Base-by-base conservation (phyloP, 1,140 invertebrate genomes). In the Diplogasteroides magnus region DNA sequence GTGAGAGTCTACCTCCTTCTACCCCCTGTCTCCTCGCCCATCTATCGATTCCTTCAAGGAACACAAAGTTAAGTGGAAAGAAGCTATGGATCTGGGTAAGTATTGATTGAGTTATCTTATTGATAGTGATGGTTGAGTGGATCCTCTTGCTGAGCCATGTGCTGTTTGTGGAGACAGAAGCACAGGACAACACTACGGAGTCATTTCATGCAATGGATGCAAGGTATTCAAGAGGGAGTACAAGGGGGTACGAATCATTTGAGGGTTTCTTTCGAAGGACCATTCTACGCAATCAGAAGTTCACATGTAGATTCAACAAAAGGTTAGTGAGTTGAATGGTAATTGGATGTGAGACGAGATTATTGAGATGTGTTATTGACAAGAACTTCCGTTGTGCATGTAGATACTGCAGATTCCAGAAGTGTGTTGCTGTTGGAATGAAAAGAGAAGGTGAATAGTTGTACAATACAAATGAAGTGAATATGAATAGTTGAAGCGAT, bases 261-360 rank as follows among this genome's bases (percentile, higher is more conserved):
- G 60, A 96, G 83, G 93, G 93, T 93, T 96, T 96, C 85, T 96
- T 96, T 82, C 85, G 93, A 27, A 85, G 93, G 61, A 93, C 91
- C 59, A 92, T 98, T 0, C 86, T 95, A 31, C 97, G 98, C 83
- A 97, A 94, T 84, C 94, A 98, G 84, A 87, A 91, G 3, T 98
- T 98, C 84, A 91, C 91, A 0, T 98, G 96, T 88, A 89, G 94
- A 84, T 95, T 95, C 85, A 91, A 88, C 78, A 87, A 94, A 80
- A 91, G 37, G 37, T 48, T 19, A 48, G 37, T 6, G 19, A 48
- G 6, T 48, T n/a, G n/a, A n/a, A n/a, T n/a, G n/a, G n/a, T n/a
- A n/a, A n/a, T n/a, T n/a, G n/a, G n/a, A n/a, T n/a, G n/a, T n/a
- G n/a, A n/a, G n/a, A n/a, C n/a, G n/a, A n/a, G n/a, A n/a, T n/a